Percentiles rank a stretch among this genome's conserved stretches.
Conservation (phyloP, 2,797 vertebrate genomes). For the Megaceryle alcyon region DNA sequence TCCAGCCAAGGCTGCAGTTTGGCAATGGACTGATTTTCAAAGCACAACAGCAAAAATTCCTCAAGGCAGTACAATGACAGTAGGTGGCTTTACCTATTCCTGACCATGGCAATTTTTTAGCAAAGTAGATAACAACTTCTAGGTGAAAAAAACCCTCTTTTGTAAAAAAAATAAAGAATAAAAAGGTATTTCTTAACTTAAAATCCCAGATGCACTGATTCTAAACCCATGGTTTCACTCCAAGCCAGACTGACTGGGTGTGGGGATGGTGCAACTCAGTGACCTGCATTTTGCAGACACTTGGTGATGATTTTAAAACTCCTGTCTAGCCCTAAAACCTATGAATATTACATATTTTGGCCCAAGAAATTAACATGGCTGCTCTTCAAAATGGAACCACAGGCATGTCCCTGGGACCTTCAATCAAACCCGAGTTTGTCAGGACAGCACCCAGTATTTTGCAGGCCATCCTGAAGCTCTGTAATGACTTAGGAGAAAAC, state of each 20-base stretch:
- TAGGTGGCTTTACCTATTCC: neutral
- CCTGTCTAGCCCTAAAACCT: neutral
- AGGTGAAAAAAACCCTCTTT: neutral
- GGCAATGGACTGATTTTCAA: neutral
- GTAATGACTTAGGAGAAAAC: neutral
- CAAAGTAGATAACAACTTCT: neutral
- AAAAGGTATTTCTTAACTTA: neutral
- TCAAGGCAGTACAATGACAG: neutral
- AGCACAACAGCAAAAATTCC: neutral
- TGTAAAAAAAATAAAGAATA: neutral
- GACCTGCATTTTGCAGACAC: constrained; percentile 4
- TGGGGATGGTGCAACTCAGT: neutral
- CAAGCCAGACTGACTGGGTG: neutral
- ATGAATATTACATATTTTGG: neutral
- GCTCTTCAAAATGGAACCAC: constrained; percentile 8
- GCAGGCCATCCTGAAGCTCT: neutral
- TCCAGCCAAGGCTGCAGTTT: neutral
- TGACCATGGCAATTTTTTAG: neutral
- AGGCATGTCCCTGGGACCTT: constrained; percentile 18
- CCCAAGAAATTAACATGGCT: neutral
- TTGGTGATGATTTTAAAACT: neutral
- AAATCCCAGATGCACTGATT: neutral
- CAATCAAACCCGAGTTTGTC: neutral
- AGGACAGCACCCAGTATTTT: neutral
- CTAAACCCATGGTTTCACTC: neutral